Evolutionary conservation across 1,140 invertebrate genomes (phyloP), one percentile per base, ranked within the genome.

Genomic region (Drosophila subobscura): DNA sequence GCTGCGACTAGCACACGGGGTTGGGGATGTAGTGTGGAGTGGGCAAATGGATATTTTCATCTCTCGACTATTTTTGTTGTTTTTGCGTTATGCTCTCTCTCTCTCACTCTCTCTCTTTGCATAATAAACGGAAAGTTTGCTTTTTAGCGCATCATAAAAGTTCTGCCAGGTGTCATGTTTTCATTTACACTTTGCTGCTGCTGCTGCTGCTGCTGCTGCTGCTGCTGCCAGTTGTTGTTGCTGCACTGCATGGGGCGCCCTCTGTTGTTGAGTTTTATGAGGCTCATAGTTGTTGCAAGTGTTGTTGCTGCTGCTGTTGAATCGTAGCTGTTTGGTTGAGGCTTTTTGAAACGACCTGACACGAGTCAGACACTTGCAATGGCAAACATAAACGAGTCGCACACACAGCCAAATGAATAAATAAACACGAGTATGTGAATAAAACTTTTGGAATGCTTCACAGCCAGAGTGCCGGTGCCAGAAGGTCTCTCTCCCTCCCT

Each of bases 101-200:
- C 16, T 20, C 16, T 20, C 16, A 1, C 16, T 20, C 16, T 20
- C 16, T 20, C 16, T 20, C 63, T 70, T 70, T 83, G 70, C 75
- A 78, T 71, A 75, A 77, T 81, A 75, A 79, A 79, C 64, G 67
- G 37, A 77, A 84, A 86, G 64, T 85, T 85, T 77, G 45, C 66
- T 66, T 72, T 86, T 80, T 77, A 86, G 72, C 73, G 59, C 70
- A 81, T 81, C 65, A 66, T 70, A 88, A 85, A 85, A 85, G 77
- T 85, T 85, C 42, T 59, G 65, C 60, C 78, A 86, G 81, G 81
- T 86, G 81, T 88, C 83, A 86, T 86, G 83, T 88, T 88, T 86
- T 86, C 83, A 86, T 86, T 86, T 88, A 86, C 83, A 86, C 78
- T 81, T 74, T 77, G 57, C 75, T 57, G 29, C 58, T 47, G 52